A percentile compares a stretch with the other conserved stretches of the same genome.
Conservation (phyloP, 1,140 invertebrate species). For the Dinothrombium tinctorium region DNA sequence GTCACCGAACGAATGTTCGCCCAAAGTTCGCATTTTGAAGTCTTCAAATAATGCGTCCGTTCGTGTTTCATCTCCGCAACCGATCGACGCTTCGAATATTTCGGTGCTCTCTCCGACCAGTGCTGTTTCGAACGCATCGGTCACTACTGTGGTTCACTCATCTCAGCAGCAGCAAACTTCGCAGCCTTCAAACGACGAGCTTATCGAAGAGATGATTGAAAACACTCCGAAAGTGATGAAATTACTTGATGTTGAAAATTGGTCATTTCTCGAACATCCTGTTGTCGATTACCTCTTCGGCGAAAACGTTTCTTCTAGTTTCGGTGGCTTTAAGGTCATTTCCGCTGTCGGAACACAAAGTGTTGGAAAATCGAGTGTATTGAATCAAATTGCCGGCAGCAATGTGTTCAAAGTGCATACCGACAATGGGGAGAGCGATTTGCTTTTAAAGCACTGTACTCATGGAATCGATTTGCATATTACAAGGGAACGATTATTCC, state of each 20-base stretch:
- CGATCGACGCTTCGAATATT: too few relatives aligned
- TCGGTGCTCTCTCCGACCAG: too few relatives aligned
- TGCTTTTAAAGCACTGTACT: constrained; percentile 8
- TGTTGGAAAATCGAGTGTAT: constrained; percentile 10
- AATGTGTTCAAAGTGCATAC: constrained; percentile 11
- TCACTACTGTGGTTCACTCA: too few relatives aligned
- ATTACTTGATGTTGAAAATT: constrained; percentile 2
- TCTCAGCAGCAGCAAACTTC: too few relatives aligned
- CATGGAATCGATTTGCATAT: constrained; percentile 11
- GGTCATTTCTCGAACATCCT: neutral
- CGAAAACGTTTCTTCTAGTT: neutral
- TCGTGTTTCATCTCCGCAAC: too few relatives aligned
- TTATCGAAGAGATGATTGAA: constrained; percentile 3
- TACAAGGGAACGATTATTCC: constrained; percentile 9
- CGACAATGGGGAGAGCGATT: neutral
- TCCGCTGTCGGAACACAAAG: constrained; percentile 9
- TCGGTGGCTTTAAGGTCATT: constrained; percentile 5
- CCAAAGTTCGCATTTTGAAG: too few relatives aligned
- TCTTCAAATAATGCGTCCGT: too few relatives aligned
- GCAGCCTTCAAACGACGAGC: too few relatives aligned
- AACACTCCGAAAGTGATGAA: neutral
- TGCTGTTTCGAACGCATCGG: too few relatives aligned
- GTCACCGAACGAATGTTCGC: too few relatives aligned
- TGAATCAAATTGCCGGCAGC: constrained; percentile 9
- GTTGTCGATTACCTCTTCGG: constrained; percentile 2